Evolutionary conservation across 1,140 invertebrate species (phyloP), one percentile per base, ranked within the genome.

Genomic region (Apolygus lucorum): DNA sequence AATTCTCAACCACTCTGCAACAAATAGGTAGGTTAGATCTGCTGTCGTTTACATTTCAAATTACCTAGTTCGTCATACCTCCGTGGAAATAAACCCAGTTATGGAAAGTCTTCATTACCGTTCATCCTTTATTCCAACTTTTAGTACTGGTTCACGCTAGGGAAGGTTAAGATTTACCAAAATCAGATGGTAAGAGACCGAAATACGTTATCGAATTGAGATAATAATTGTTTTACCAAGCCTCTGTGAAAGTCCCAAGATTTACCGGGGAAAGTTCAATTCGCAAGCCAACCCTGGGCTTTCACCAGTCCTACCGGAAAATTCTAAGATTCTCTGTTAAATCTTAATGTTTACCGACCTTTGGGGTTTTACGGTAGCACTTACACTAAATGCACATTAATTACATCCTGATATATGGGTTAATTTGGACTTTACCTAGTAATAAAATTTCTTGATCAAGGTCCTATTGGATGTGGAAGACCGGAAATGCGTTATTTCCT

Each of bases 381-480:
- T n/a, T n/a, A n/a, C n/a, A n/a, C n/a, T n/a, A n/a, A n/a, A n/a
- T n/a, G n/a, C n/a, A n/a, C n/a, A n/a, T n/a, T n/a, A n/a, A n/a
- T n/a, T n/a, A n/a, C n/a, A n/a, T n/a, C n/a, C n/a, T n/a, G n/a
- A n/a, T n/a, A n/a, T n/a, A n/a, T n/a, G n/a, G n/a, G n/a, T n/a
- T n/a, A n/a, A n/a, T n/a, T n/a, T n/a, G n/a, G n/a, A n/a, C n/a
- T n/a, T n/a, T n/a, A n/a, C n/a, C n/a, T n/a, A n/a, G n/a, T n/a
- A n/a, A n/a, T n/a, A n/a, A n/a, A n/a, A n/a, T n/a, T n/a, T n/a
- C n/a, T n/a, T n/a, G n/a, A n/a, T n/a, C n/a, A n/a, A 90, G 88
- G 74, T 80, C 85, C 63, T 78, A 80, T 29, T 90, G 88, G 88
- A 78, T 90, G 22, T 90, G 86, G 80, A 76, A 79, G 0, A 76